Conservation (phyloP, 2,888 invertebrate genomes). For the Exocentrus adspersus region DNA sequence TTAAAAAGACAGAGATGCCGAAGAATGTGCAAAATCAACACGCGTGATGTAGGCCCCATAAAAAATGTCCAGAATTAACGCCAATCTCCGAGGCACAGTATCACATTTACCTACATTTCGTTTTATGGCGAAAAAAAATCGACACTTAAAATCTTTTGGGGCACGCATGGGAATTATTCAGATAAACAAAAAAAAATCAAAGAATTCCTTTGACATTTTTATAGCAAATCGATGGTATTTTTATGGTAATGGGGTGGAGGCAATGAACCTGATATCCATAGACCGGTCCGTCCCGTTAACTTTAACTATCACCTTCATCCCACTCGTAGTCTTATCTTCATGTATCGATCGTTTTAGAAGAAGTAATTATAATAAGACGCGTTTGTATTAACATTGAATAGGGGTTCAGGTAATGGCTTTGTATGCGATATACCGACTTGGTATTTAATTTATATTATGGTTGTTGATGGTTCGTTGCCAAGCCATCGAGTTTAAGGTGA, state of each 20-base stretch:
- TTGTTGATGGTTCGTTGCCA: not conserved
- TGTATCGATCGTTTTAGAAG: not conserved
- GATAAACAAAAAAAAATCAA: constrained; percentile 15
- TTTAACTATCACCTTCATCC: constrained; percentile 24
- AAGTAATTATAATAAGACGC: constrained; percentile 11
- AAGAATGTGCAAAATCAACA: too few species aligned
- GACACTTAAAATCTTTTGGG: constrained; percentile 1
- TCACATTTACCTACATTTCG: constrained; percentile 16
- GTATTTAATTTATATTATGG: not conserved
- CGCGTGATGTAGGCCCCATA: too few species aligned
- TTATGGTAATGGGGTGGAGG: constrained; percentile 24
- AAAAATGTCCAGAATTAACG: too few species aligned
- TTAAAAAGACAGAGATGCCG: too few species aligned
- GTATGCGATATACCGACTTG: not conserved
- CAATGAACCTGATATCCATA: constrained; percentile 25
- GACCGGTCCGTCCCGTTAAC: constrained; percentile 31
- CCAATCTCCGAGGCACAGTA: not conserved
- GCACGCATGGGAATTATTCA: not conserved
- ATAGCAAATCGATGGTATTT: constrained; percentile 13
- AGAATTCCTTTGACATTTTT: constrained; percentile 5
- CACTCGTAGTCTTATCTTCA: constrained; percentile 7
- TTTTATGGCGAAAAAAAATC: constrained; percentile 2
- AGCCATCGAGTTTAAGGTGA: not conserved
- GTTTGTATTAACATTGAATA: constrained; percentile 11
- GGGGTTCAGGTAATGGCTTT: not conserved